Base-by-base conservation (phyloP, 2,113 vertebrate genomes). In the Pelobates fuscus region DNA sequence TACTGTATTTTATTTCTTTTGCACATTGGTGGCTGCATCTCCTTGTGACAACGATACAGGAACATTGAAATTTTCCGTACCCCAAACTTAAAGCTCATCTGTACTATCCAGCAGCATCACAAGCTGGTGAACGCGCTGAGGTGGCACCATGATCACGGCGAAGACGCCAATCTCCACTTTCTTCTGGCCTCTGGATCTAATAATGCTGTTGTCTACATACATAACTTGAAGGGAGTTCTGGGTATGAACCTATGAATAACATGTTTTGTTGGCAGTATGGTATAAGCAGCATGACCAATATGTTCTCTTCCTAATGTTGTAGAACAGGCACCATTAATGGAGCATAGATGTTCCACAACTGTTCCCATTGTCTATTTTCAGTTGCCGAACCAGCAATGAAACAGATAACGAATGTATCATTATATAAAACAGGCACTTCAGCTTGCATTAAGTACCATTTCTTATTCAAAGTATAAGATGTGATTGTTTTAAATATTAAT, bases 61-160 rank as follows among this genome's bases (percentile, higher is more conserved):
- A 96, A 93, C 0, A 90, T 99, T 24, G 96, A 98, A 20, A 84
- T 98, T 77, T 94, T 94, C 70, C 86, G 85, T 65, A 90, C 90
- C 8, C 96, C 95, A 2, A 70, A 55, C 32, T 76, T 98, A 85
- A 91, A 87, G 81, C 79, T 95, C 67, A 83, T 98, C 67, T 97
- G 97, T 83, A 94, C 90, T 64, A 87, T 99, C 70, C 96, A 96
- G 85, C 96, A 97, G 77, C 97, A 99, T 70, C 97, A 98, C 86
- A 99, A 99, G 81, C 91, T 98, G 75, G 94, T 99, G 76, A 98
- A 99, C 1, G 79, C 88, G 0, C 83, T 98, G 2, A 86, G 91
- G 5, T 99, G 97, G 97, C 95, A 98, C 43, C 96, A 93, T 0
- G 88, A 88, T 29, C 93, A 94, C 1, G 82, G 85, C 65, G 79